phyloP scores from a whole-genome alignment of 2,113 vertebrate species.

The Excalfactoria chinensis region DNA sequence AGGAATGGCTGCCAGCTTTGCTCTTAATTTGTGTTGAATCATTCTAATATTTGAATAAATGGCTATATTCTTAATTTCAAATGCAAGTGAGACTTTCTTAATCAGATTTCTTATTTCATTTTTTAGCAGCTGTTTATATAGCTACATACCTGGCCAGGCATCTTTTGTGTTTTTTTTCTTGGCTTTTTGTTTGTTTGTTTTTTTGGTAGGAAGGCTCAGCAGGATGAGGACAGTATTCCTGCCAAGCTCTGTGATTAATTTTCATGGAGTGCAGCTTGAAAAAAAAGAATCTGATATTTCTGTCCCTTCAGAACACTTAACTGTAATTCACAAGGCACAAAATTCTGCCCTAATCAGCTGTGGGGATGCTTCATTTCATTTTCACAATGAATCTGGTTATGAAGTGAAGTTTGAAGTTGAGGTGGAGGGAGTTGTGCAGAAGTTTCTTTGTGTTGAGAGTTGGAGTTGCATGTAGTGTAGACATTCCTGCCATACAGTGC shows the following conservation, averaged over 20 bases:
- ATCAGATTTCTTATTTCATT: background rate
- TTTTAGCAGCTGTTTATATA: slow-evolving; percentile 7
- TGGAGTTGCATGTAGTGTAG: background rate
- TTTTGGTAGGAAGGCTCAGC: slow-evolving; percentile 4
- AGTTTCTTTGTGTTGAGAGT: background rate
- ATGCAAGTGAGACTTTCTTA: background rate
- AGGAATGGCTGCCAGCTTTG: background rate
- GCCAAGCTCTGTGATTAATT: background rate
- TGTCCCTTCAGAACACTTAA: background rate
- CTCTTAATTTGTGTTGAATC: background rate
- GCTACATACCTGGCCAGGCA: background rate
- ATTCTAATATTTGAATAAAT: background rate
- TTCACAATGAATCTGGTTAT: background rate
- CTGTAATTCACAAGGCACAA: background rate
- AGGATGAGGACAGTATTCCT: background rate
- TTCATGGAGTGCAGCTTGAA: background rate
- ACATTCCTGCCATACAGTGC: background rate
- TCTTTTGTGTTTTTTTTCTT: background rate
- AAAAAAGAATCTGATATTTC: background rate
- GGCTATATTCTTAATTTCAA: background rate
- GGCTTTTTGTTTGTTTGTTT: too few relatives aligned
- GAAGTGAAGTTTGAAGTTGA: background rate
- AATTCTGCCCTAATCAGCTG: background rate
- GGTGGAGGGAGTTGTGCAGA: background rate
- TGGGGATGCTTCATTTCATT: background rate